phyloP scores from a whole-genome alignment of 2,113 vertebrate species.

The Diadophis punctatus region DNA sequence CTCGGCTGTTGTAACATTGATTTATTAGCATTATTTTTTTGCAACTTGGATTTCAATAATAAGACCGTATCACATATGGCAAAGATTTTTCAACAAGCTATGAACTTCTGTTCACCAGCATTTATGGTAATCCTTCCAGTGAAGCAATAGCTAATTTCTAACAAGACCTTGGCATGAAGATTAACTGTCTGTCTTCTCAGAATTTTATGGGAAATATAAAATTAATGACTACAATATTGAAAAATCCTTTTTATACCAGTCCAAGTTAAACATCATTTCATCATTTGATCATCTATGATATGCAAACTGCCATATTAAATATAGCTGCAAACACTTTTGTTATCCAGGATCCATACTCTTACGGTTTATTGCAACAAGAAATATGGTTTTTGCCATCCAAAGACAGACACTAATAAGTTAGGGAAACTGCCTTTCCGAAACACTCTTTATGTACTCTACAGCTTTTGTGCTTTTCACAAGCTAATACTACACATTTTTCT shows the following conservation, averaged over 20 bases:
- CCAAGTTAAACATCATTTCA: slow-evolving; percentile 32
- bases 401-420: slow-evolving; percentile 49
- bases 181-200: slow-evolving; percentile 3
- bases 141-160: background rate
- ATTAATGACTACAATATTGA: slow-evolving; percentile 24
- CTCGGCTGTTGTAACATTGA: background rate
- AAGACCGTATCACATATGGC: background rate
- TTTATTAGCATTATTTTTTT: slow-evolving; percentile 1
- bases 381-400: slow-evolving; percentile 27
- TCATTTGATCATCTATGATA: slow-evolving; percentile 36
- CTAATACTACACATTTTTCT: background rate
- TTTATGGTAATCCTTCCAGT: background rate
- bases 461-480: background rate
- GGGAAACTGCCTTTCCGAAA: slow-evolving; percentile 40
- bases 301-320: slow-evolving; percentile 47
- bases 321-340: slow-evolving; percentile 41
- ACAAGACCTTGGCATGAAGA: slow-evolving; percentile 3
- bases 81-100: background rate
- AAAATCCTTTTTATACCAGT: slow-evolving; percentile 21
- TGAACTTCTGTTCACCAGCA: background rate
- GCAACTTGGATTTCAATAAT: background rate
- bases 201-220: slow-evolving; percentile 36
- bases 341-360: slow-evolving; percentile 37
- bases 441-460: slow-evolving; percentile 37
- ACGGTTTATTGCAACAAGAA: slow-evolving; percentile 49